These are phyloP conservation scores for Eurosta solidaginis DNA, from an alignment of 1,140 invertebrate genomes.

Conservation along the genomic window DNA sequence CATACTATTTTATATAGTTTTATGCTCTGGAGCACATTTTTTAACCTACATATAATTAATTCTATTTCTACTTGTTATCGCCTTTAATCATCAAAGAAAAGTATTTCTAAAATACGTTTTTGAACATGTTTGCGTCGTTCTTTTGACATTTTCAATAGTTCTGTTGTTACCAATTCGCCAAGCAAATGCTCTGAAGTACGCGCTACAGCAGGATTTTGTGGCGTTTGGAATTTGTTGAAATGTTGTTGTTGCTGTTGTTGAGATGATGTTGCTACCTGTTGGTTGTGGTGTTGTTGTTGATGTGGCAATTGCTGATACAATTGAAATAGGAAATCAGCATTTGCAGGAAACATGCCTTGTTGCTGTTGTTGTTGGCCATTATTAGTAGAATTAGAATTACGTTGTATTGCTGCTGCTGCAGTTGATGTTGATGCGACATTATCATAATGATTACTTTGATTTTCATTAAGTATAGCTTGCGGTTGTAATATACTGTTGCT, in stretches of 20 bases:
- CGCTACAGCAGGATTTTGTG: conserved; percentile 42
- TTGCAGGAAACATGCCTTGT: conserved; percentile 51
- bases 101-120: conserved; percentile 56
- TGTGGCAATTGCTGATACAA: conserved; percentile 57
- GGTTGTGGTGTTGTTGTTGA: conserved; percentile 39
- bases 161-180: conserved; percentile 56
- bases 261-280: conserved; percentile 25
- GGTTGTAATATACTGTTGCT: conserved; percentile 42
- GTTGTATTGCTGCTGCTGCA: background rate
- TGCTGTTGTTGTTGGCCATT: conserved; percentile 41
- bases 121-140: conserved; percentile 55
- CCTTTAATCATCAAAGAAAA: conserved; percentile 57
- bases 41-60: background rate
- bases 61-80: no score
- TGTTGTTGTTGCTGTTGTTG: conserved; percentile 42
- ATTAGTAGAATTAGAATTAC: background rate
- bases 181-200: conserved; percentile 55
- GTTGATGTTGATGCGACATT: conserved; percentile 21
- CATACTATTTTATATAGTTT: no score
- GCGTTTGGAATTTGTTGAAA: conserved; percentile 50
- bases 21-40: background rate
- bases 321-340: conserved; percentile 55
- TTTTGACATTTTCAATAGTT: conserved; percentile 57
- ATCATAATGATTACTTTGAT: conserved; percentile 9
- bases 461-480: conserved; percentile 26